A percentile compares a stretch with the other conserved stretches of the same genome.
These are phyloP conservation scores for Orussus abietinus DNA, from an alignment of 1,140 invertebrate species.

Conservation along the genomic window DNA sequence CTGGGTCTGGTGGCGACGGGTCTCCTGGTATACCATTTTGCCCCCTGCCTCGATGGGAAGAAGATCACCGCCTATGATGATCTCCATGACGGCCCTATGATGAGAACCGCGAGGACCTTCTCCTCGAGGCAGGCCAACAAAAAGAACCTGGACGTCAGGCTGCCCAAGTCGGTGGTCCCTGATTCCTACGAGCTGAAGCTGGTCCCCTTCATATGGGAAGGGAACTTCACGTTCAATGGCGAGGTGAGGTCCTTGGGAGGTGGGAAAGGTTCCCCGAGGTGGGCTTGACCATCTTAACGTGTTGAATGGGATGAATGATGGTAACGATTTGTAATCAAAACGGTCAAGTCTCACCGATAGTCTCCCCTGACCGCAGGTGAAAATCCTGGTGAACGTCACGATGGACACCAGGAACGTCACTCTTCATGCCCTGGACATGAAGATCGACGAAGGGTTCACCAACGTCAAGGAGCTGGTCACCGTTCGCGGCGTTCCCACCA, in stretches of 20 bases:
- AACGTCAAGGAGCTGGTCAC: constrained; percentile 36
- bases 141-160: constrained; percentile 59
- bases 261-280: too few species aligned
- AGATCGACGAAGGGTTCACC: constrained; percentile 57
- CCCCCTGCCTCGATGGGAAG: constrained; percentile 55
- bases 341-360: too few species aligned
- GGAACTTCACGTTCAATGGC: constrained; percentile 75
- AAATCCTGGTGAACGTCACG: constrained; percentile 63
- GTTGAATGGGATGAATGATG: too few species aligned
- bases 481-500: constrained; percentile 19
- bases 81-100: constrained; percentile 38
- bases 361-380: too few species aligned
- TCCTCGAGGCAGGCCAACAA: constrained; percentile 33
- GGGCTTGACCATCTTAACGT: too few species aligned
- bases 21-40: constrained; percentile 67
- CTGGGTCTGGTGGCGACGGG: constrained; percentile 59
- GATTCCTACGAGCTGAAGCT: constrained; percentile 66
- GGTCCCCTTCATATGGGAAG: constrained; percentile 66
- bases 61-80: constrained; percentile 25
- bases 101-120: constrained; percentile 42
- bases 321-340: too few species aligned
- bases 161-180: constrained; percentile 64
- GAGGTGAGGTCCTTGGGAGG: constrained; percentile 52
- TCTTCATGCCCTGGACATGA: constrained; percentile 69
- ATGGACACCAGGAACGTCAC: constrained; percentile 69